Evolutionary conservation across 64 coral and sea anemone genomes (phyloP).

Genomic region (Stichodactyla helianthus): DNA sequence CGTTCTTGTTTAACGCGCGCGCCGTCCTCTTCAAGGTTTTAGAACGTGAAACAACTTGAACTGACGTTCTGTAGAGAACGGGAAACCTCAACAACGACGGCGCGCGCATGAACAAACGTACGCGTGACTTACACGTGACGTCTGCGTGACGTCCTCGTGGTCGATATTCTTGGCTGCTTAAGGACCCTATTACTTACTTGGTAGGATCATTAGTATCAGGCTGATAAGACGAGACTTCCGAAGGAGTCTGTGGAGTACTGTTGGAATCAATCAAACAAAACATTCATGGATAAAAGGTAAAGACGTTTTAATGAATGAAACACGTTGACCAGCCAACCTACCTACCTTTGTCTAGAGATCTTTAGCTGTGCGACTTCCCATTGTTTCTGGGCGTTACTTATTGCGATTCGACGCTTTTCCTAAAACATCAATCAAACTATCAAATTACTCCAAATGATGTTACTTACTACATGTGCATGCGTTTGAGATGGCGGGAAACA

Average conservation of each 20-base stretch:
- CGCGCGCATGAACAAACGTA: too few species aligned
- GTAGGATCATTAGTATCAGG: background rate
- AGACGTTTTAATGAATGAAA: background rate
- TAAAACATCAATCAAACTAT: conserved; percentile 4
- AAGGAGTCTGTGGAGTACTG: background rate
- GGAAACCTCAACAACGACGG: too few species aligned
- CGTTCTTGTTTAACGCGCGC: too few species aligned
- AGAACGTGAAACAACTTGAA: too few species aligned
- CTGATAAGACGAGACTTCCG: background rate
- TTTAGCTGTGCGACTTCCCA: conserved; percentile 68
- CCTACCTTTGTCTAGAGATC: conserved; percentile 34
- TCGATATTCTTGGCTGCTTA: background rate
- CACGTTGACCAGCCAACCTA: background rate
- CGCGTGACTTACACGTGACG: too few species aligned
- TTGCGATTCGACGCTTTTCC: conserved; percentile 95
- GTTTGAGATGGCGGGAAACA: too few species aligned
- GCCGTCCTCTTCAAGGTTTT: too few species aligned
- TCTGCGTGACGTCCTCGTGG: too few species aligned
- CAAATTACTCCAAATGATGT: background rate
- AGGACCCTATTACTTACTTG: background rate
- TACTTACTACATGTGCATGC: background rate
- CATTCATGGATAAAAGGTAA: background rate
- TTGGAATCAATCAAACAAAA: conserved; percentile 3
- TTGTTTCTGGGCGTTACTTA: conserved; percentile 89
- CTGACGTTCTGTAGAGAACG: too few species aligned